Conservation (phyloP, 2,113 vertebrate species). For the Onychorhynchus coronatus region DNA sequence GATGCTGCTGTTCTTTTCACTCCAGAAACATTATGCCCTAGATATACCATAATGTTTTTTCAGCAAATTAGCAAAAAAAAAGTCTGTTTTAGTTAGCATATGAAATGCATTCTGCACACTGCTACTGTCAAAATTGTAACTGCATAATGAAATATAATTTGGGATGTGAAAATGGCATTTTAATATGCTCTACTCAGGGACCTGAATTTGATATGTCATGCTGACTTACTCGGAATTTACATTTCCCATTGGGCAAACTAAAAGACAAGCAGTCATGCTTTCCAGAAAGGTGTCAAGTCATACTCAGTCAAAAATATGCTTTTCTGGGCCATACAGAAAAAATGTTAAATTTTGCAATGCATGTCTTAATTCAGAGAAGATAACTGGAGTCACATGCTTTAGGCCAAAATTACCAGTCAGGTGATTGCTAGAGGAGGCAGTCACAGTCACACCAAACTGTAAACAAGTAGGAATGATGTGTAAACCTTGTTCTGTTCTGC, state of each 20-base stretch:
- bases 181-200: constrained; percentile 1
- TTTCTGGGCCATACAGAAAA: not conserved
- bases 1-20: constrained; percentile 18
- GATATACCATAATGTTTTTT: constrained; percentile 54
- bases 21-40: constrained; percentile 29
- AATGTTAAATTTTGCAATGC: not conserved
- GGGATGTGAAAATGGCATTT: constrained; percentile 41
- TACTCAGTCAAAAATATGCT: not conserved
- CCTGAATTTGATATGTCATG: constrained; percentile 42
- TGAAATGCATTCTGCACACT: constrained; percentile 31
- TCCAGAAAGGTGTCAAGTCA: constrained; percentile 46
- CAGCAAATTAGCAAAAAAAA: constrained; percentile 21
- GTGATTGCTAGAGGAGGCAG: not conserved
- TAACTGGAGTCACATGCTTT: not conserved
- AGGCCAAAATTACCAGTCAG: not conserved
- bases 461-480: not conserved
- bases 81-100: constrained; percentile 42
- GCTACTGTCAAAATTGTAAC: constrained; percentile 49
- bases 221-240: not conserved
- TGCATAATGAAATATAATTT: constrained; percentile 57
- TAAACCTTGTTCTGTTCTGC: not conserved
- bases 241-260: constrained; percentile 6
- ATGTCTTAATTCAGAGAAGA: not conserved
- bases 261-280: constrained; percentile 1
- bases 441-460: not conserved